These are phyloP conservation scores for Athene cunicularia DNA, from an alignment of 2,113 vertebrate genomes.

Conservation along the genomic window DNA sequence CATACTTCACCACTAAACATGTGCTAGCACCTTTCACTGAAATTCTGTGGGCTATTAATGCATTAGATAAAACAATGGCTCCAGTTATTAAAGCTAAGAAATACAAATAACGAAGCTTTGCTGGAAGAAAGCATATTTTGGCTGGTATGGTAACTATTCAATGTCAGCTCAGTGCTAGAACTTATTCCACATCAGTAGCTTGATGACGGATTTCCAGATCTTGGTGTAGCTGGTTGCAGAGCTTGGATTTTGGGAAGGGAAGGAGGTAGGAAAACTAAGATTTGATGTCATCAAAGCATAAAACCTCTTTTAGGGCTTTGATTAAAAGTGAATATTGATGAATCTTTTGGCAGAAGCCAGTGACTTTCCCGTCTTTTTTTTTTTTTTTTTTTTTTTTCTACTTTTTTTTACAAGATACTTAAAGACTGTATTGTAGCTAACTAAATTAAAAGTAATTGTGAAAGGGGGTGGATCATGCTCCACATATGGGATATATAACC, in stretches of 20 bases:
- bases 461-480: neutral
- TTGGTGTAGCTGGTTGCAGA: neutral
- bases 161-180: neutral
- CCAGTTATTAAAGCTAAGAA: neutral
- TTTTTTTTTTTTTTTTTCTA: neutral
- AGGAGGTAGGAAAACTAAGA: neutral
- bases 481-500: neutral
- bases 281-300: neutral
- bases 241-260: neutral
- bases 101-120: neutral
- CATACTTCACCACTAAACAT: neutral
- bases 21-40: neutral
- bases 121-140: neutral
- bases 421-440: neutral
- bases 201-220: neutral
- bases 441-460: neutral
- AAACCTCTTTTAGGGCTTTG: neutral
- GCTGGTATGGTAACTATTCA: neutral
- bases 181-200: neutral
- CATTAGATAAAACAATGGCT: neutral
- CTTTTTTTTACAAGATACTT: neutral
- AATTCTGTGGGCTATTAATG: neutral
- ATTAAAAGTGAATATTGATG: neutral
- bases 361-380: neutral
- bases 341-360: neutral